phyloP scores from a whole-genome alignment of 2,113 vertebrate species.

The Paratilapia polleni region DNA sequence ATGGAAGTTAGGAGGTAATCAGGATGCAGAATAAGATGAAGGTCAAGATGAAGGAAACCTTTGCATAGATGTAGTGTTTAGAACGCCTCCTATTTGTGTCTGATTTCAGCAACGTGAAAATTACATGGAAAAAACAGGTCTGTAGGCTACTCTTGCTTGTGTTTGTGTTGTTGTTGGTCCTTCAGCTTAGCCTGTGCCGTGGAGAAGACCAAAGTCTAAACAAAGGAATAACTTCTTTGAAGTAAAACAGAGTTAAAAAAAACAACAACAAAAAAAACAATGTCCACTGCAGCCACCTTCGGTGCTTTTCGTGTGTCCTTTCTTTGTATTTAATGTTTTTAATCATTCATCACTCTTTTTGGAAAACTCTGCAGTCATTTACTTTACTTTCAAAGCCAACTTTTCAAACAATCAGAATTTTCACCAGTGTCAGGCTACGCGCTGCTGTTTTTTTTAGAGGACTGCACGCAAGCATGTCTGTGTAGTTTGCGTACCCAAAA shows the following conservation, averaged over 20 bases:
- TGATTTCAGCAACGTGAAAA: background rate
- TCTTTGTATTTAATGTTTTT: background rate
- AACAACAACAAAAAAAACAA: background rate
- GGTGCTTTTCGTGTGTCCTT: background rate
- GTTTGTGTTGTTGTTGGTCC: background rate
- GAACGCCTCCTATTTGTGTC: background rate
- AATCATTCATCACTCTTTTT: background rate
- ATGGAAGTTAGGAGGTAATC: conserved; percentile 22
- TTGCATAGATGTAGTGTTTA: background rate
- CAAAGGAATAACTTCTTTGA: background rate
- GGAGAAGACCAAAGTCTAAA: background rate
- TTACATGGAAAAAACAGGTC: background rate
- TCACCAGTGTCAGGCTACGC: background rate
- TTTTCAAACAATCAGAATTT: background rate
- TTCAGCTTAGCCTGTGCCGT: background rate
- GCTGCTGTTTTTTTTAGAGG: background rate
- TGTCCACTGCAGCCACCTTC: background rate
- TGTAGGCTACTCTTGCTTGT: background rate
- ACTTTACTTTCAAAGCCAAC: background rate
- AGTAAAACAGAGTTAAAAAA: background rate
- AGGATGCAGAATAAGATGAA: conserved; percentile 24
- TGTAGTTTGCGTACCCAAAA: background rate
- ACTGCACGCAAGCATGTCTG: background rate
- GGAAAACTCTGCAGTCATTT: background rate
- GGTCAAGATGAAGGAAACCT: background rate